Evolutionary conservation across 2,797 vertebrate genomes (phyloP).

Genomic region (Sorex maritimensis): DNA sequence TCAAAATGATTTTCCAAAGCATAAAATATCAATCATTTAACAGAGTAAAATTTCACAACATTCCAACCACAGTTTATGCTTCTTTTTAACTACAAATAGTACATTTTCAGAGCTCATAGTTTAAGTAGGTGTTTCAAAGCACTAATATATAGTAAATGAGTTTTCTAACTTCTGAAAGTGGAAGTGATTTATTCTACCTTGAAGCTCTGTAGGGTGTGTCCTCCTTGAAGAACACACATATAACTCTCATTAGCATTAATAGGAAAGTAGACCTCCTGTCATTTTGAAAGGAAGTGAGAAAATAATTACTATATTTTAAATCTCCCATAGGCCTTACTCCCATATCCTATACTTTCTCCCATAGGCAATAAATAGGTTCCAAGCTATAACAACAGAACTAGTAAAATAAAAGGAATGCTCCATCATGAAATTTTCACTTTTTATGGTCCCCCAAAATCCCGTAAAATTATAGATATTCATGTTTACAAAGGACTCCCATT

Average conservation of each 20-base stretch:
- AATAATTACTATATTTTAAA: constrained; percentile 84
- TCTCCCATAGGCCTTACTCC: constrained; percentile 60
- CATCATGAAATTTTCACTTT: constrained; percentile 64
- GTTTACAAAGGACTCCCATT: constrained; percentile 23
- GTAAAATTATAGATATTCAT: constrained; percentile 80
- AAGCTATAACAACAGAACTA: constrained; percentile 73
- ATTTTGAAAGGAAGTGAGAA: constrained; percentile 79
- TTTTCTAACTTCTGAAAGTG: constrained; percentile 68
- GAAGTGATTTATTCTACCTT: constrained; percentile 84
- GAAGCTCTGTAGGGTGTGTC: constrained; percentile 69
- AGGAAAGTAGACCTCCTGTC: constrained; percentile 85
- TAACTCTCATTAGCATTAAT: constrained; percentile 88
- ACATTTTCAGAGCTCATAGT: constrained; percentile 60
- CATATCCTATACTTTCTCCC: constrained; percentile 55
- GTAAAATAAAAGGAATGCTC: constrained; percentile 57
- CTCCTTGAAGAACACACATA: constrained; percentile 73
- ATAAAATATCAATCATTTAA: constrained; percentile 47
- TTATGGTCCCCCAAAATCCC: constrained; percentile 78
- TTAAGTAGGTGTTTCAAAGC: constrained; percentile 74
- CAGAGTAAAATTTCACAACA: background rate
- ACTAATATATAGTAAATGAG: constrained; percentile 47
- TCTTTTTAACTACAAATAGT: constrained; percentile 75
- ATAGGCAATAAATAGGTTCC: constrained; percentile 81
- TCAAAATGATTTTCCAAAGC: constrained; percentile 4
- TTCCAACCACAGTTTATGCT: constrained; percentile 30